These are phyloP conservation scores for Eurystomus glaucurus DNA, from an alignment of 2,797 vertebrate species.

Conservation along the genomic window DNA sequence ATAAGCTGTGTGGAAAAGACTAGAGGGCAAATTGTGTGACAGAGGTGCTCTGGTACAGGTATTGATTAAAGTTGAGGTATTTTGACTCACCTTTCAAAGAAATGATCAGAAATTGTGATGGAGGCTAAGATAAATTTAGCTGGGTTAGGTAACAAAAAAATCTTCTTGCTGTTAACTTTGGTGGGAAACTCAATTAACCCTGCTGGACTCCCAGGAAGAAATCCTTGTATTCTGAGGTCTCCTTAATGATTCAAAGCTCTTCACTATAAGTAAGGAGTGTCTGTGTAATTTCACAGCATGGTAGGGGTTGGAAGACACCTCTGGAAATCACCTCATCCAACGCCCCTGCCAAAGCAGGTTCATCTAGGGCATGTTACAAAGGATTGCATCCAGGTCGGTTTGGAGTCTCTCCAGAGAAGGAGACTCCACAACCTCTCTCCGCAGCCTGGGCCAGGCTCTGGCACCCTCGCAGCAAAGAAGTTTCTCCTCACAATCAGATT, in stretches of 20 bases:
- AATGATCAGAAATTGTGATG: not conserved
- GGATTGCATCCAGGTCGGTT: not conserved
- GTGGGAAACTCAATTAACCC: not conserved
- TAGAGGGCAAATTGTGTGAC: not conserved
- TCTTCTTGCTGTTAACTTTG: not conserved
- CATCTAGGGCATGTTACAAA: not conserved
- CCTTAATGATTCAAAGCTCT: not conserved
- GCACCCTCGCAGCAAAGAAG: not conserved
- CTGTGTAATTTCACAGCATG: not conserved
- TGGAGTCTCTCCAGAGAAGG: not conserved
- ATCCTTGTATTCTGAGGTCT: not conserved
- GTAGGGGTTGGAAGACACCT: not conserved
- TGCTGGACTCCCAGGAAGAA: not conserved
- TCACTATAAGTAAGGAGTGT: not conserved
- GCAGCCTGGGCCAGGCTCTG: not conserved
- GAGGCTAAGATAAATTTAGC: not conserved
- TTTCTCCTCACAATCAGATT: not conserved
- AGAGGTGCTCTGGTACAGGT: not conserved
- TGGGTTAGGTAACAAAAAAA: not conserved
- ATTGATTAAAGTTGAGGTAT: not conserved
- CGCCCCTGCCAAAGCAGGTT: not conserved
- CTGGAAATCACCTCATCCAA: not conserved
- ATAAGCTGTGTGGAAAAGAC: not conserved
- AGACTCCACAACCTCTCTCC: not conserved
- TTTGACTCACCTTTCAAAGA: not conserved